Evolutionary conservation across 1,140 invertebrate species (phyloP), one percentile per base, ranked within the genome.

Genomic region (Heterodera schachtii): DNA sequence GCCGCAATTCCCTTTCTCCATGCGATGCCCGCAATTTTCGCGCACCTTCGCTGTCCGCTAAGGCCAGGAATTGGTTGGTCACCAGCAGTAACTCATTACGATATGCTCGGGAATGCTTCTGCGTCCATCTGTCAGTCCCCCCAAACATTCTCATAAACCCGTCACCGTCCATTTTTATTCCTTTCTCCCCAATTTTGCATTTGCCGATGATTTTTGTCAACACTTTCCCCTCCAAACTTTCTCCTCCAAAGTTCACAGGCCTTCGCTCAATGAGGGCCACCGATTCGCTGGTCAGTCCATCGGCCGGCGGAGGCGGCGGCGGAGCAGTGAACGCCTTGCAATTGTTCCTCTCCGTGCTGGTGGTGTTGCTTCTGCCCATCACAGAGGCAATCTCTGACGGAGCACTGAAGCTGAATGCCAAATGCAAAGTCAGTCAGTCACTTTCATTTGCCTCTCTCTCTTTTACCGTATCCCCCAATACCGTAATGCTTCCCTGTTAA

Each of bases 371-470:
- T 52, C 11, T 64, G 57, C 57, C 57, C 16, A 5, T 64, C 11
- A 64, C 57, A 19, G 69, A 47, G 49, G 5, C 64, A 69, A 78
- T 78, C 44, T 78, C 77, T 31, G 77, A 78, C 46, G 77, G 77
- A 47, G 77, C 77, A 69, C 44, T 78, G 44, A 78, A 78, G 46
- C 46, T 78, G 49, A 78, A 78, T 69, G 70, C 70, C 66, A 78
- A 69, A 64, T 78, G 77, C 77, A 78, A 78, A 70, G 77, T 78
- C 16, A 13, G 49, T 52, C 31, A 31, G 11, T 52, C 11, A 8
- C 6, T 52, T 52, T 52, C 11, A 8, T 52, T 6, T 52, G 6
- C 49, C 6, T 8, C 49, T 52, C 11, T 52, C 11, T 8, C 11
- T 6, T 11, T 11, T 52, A 52, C 49, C 49, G 49, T 52, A 52